Base-by-base conservation (phyloP, 2,888 invertebrate species). In the Sarcophaga caerulescens region DNA sequence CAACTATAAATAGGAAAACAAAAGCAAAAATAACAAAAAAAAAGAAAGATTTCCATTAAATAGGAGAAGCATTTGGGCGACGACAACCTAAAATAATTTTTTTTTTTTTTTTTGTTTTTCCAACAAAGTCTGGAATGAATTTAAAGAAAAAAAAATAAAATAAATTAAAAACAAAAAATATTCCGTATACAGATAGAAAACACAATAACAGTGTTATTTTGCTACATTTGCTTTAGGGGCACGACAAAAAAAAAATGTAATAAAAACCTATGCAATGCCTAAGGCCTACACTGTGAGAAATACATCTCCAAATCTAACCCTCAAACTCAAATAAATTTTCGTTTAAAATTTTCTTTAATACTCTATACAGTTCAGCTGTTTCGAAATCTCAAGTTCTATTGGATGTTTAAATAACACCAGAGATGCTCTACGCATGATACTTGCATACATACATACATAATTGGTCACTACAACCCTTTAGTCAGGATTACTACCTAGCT, bases 1-100 rank as follows among this genome's bases (percentile, higher is more conserved):
- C 2, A 71, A 19, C 35, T 60, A 14, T 5, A 59, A 12, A 10
- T 44, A 23, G 23, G 14, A 63, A 57, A 66, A 19, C 59, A 35
- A 44, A 6, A 57, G 23, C 12, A 25, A 25, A 3, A 35, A 6
- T 23, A 79, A 68, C 59, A n/a, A n/a, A 52, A 57, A 4, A 19
- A n/a, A 5, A 66, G 17, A 63, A 69, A 52, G 4, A 0, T 25
- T 23, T 25, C n/a, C 5, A 57, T 3, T 10, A 35, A 35, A 35
- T 8, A 6, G 17, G 35, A 14, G 52, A 25, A 63, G 19, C 25
- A 75, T 35, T 62, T 52, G 52, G 57, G 69, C 81, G 57, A 63
- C 69, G 69, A 57, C 74, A 8, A 35, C 62, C 60, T 63, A 47
- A 75, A 81, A 69, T 45, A 63, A 60, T 66, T 80, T 63, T 65